Evolutionary conservation across 2,113 vertebrate genomes (phyloP).

Genomic region (Protobothrops mucrosquamatus): DNA sequence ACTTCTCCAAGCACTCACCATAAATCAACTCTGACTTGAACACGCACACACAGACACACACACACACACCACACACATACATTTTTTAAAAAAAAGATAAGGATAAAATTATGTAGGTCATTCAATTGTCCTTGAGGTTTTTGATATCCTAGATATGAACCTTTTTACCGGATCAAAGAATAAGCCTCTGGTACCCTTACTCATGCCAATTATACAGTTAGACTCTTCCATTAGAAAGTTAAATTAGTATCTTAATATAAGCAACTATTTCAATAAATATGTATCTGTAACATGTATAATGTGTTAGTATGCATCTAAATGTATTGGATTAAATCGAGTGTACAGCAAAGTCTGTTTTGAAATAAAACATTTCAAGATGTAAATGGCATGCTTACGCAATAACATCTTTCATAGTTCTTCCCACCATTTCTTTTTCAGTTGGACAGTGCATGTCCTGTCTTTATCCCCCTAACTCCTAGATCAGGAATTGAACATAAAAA

Average conservation of each 20-base stretch:
- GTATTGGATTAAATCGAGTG: not conserved
- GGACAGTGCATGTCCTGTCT: not conserved
- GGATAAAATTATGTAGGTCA: not conserved
- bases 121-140: not conserved
- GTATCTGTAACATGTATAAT: not conserved
- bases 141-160: not conserved
- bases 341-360: not conserved
- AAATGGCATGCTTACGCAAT: not conserved
- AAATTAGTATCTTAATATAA: not conserved
- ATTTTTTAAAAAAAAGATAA: not conserved
- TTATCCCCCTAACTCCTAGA: not conserved
- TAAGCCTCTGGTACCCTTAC: not conserved
- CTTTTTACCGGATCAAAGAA: not conserved
- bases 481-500: not conserved
- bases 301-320: not conserved
- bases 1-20: not conserved
- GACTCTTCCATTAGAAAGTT: not conserved
- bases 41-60: too few species aligned
- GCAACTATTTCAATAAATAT: not conserved
- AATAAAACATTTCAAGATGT: not conserved
- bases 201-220: not conserved
- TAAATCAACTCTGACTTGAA: not conserved
- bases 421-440: not conserved
- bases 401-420: not conserved
- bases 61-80: not conserved